These are phyloP conservation scores for Belgica antarctica DNA, from an alignment of 2,888 invertebrate genomes.

Conservation along the genomic window DNA sequence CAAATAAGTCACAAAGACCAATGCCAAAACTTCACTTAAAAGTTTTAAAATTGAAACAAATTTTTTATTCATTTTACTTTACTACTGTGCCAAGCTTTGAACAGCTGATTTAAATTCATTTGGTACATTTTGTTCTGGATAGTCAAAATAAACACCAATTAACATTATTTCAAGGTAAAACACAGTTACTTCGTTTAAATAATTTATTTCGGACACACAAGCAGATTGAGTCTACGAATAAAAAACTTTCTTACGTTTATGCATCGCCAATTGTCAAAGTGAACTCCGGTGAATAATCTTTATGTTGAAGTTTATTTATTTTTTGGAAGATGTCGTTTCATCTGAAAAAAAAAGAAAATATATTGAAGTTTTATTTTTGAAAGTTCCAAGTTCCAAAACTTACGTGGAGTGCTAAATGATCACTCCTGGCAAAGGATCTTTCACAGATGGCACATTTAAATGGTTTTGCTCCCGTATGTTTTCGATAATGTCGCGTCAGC, in stretches of 20 bases:
- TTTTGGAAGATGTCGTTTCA: constrained; percentile 95
- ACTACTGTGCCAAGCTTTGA: no score
- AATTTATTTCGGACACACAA: constrained; percentile 42
- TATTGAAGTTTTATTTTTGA: no score
- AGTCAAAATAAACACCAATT: constrained; percentile 42
- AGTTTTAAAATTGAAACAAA: no score
- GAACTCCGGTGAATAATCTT: not conserved
- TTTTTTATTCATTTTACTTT: no score
- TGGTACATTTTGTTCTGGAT: no score
- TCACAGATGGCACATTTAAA: constrained; percentile 96
- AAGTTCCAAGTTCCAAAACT: no score
- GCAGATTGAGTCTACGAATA: constrained; percentile 28
- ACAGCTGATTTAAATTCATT: constrained; percentile 34
- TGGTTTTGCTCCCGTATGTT: constrained; percentile 95
- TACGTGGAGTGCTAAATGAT: constrained; percentile 79
- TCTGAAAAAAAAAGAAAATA: no score
- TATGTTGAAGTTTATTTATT: constrained; percentile 50
- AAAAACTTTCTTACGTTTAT: no score
- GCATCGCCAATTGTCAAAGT: constrained; percentile 19
- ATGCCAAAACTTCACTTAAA: no score
- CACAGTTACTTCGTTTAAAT: constrained; percentile 37
- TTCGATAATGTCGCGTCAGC: constrained; percentile 92
- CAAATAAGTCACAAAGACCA: no score
- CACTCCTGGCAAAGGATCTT: constrained; percentile 90
- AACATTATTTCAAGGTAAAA: constrained; percentile 34